These are phyloP conservation scores for Drosophila mauritiana DNA, from an alignment of 1,140 invertebrate species.

Conservation along the genomic window DNA sequence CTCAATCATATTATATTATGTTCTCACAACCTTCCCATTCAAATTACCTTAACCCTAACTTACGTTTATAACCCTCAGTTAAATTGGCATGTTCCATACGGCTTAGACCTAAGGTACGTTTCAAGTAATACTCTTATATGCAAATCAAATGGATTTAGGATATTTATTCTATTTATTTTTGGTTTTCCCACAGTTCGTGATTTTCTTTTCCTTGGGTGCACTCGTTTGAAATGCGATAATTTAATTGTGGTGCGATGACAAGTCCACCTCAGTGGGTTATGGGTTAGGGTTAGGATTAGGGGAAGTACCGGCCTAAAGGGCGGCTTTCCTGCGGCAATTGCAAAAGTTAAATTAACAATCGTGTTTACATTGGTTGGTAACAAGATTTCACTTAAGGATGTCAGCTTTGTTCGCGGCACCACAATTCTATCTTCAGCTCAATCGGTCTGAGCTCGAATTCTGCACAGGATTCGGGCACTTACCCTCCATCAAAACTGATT, in stretches of 20 bases:
- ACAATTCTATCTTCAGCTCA: conserved; percentile 32
- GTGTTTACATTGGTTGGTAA: conserved; percentile 85
- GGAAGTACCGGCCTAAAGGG: conserved; percentile 5
- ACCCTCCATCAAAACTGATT: conserved; percentile 80
- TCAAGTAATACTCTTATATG: conserved; percentile 47
- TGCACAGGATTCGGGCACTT: conserved; percentile 32
- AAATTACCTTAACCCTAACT: conserved; percentile 1
- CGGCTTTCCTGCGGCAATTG: conserved; percentile 56
- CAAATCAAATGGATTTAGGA: conserved; percentile 61
- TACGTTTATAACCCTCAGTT: conserved; percentile 1
- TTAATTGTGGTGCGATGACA: conserved; percentile 81
- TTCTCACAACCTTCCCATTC: background rate
- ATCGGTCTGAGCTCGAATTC: conserved; percentile 8
- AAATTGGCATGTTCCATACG: conserved; percentile 40
- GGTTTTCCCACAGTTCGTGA: conserved; percentile 70
- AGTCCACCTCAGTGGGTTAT: conserved; percentile 36
- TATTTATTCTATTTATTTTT: conserved; percentile 53
- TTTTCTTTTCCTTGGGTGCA: conserved; percentile 45
- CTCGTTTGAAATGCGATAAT: conserved; percentile 80
- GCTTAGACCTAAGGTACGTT: conserved; percentile 9
- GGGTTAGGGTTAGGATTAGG: conserved; percentile 10
- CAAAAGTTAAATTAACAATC: conserved; percentile 84
- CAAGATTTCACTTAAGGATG: conserved; percentile 84
- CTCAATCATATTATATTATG: background rate
- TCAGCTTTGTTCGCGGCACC: conserved; percentile 61